Evolutionary conservation across 2,113 vertebrate species (phyloP).

Genomic region (Heterochromis multidens): DNA sequence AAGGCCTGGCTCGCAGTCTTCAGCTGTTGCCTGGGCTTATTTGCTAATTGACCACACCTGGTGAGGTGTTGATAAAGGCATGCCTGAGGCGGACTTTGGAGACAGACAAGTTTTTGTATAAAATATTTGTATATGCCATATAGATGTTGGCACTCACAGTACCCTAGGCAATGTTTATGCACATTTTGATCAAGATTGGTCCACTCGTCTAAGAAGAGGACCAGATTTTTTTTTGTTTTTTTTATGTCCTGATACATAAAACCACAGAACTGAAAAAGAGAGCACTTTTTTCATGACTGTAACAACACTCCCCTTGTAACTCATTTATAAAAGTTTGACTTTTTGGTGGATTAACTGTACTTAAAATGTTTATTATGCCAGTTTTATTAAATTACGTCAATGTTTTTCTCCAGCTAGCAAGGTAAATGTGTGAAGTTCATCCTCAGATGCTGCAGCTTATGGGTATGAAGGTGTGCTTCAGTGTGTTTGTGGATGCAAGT

Average conservation of each 20-base stretch:
- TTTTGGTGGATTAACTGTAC: background rate
- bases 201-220: background rate
- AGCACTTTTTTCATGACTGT: background rate
- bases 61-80: too few species aligned
- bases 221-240: rapidly evolving
- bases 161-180: background rate
- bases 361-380: background rate
- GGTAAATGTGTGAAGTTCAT: background rate
- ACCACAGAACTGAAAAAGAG: background rate
- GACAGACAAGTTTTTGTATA: too few species aligned
- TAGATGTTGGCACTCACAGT: too few species aligned
- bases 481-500: background rate
- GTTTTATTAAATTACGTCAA: background rate
- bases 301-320: background rate
- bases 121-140: background rate
- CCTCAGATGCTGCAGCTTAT: background rate
- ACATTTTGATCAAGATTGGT: background rate
- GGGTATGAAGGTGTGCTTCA: background rate
- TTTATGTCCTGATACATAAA: background rate
- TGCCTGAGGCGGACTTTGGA: too few species aligned
- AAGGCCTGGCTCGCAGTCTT: too few species aligned
- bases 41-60: too few species aligned
- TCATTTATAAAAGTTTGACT: background rate
- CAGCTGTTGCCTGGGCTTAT: too few species aligned
- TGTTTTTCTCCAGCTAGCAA: background rate